Evolutionary conservation across 1,140 invertebrate species (phyloP), one percentile per base, ranked within the genome.

Genomic region (Acromyrmex heyeri): DNA sequence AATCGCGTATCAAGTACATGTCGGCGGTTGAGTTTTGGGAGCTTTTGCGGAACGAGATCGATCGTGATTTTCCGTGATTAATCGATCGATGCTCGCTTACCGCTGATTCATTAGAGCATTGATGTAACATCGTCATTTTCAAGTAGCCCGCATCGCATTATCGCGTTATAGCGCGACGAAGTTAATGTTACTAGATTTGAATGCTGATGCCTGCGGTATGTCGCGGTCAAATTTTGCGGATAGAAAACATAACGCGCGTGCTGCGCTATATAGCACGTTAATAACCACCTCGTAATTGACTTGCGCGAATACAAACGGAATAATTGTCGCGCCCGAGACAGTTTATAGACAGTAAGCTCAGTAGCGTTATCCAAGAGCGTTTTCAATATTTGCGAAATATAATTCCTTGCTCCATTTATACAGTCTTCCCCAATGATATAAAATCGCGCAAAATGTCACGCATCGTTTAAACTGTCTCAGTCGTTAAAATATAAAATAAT

Each of bases 141-240:
- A 83, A 83, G 79, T 83, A 55, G 69, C 79, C 48, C 69, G 79
- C 69, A 83, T 83, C 69, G 30, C n/a, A 75, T 83, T 83, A 83
- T 75, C 79, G 55, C 53, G 48, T 81, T 81, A 81, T 81, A 81
- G 57, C 78, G 24, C 38, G 69, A 83, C 79, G 55, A 83, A 75
- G 79, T 73, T 83, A 83, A 75, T 61, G 57, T 61, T 62, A 69
- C 69, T n/a, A 44, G 69, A 83, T 83, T 83, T 34, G 79, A 24
- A 83, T 50, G 55, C 69, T 62, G 79, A 75, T 73, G 14, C 44
- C 55, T 21, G 69, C 79, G 38, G 38, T 61, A 48, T 14, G n/a
- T 21, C 57, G 69, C 79, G 79, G 38, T 73, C 38, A 83, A 75
- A 83, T 83, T 83, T 75, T 83, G 79, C 69, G 69, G 79, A 75